Base-by-base conservation (phyloP, 2,113 vertebrate genomes). In the Prunella himalayana region DNA sequence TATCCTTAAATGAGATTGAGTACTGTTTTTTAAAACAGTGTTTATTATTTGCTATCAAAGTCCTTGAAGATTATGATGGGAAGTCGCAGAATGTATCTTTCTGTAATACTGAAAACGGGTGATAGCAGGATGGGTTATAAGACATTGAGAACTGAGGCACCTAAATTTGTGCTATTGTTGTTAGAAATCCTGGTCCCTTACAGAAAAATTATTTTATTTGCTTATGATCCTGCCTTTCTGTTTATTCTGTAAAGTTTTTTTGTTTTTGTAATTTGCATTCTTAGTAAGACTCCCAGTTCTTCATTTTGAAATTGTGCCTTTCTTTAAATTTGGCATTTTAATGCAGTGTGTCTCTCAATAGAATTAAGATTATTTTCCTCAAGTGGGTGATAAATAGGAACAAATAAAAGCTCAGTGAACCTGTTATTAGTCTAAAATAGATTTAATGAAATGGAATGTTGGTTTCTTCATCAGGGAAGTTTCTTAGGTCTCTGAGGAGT, bases 361-460 rank as follows among this genome's bases (percentile, higher is more conserved):
- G 22, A 89, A 56, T 57, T 83, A 69, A 45, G 23, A 31, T 68
- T 65, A 23, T 82, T 90, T 89, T 89, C 81, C 56, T 92, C 5
- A 64, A 76, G 15, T 68, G 27, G 3, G 7, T 79, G 47, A 73
- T 85, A 82, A 82, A 45, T 57, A 60, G 31, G 35, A 92, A 14
- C 11, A 92, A 73, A 56, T 70, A 82, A 69, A 89, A 91, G n/a
- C 33, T 82, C 53, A 33, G 37, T 69, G 27, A 79, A 56, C 12
- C 18, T 81, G 13, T 45, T 86, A 35, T 53, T 92, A 61, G 17
- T 80, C 63, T 91, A 50, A 90, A 94, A 80, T 39, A 82, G 41
- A 31, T 53, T 85, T 72, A 0, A 18, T 39, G 15, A 33, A 76
- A 80, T 68, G 18, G n/a, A 77, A 53, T 61, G 37, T 44, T 91